Evolutionary conservation across 2,113 vertebrate species (phyloP), one percentile per base, ranked within the genome.

Genomic region (Peromyscus leucopus): DNA sequence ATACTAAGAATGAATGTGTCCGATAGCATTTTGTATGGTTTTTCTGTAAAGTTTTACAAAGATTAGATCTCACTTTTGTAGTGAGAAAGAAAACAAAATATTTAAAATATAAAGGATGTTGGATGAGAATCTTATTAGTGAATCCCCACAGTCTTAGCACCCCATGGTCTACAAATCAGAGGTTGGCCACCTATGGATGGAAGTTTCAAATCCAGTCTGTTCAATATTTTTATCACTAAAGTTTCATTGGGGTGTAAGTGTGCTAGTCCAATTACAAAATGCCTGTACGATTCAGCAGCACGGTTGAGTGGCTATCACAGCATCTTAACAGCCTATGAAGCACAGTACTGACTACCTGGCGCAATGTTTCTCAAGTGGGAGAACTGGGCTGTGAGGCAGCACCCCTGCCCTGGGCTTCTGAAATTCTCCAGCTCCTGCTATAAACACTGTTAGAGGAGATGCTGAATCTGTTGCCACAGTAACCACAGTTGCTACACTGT

Each of bases 81-180:
- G 36, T n/a, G 72, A 88, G 48, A 88, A 90, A 67, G 33, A 92
- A 80, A 95, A 72, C 19, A 85, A 74, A 93, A 59, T 90, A 65
- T 57, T 89, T 89, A 72, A 82, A 63, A 92, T 51, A 48, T 16
- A 69, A 48, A 93, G 19, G 26, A 57, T 1, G 7, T n/a, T 87
- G 31, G 36, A 15, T 42, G 65, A 83, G 72, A 91, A 72, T 76
- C 46, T 76, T 67, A 16, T 86, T 51, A 39, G 59, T 59, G 85
- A 91, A 82, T 51, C 12, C 28, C 39, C 74, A 63, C 39, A 83
- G 95, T 48, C 55, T 46, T 33, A 90, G 2, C 7, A 51, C 5
- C 10, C 21, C 0, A 0, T 46, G 39, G 13, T 78, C 22, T 42
- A 42, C 28, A 63, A 71, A 17, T 71, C 51, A 46, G 42, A 22